Base-by-base conservation (phyloP, 2,113 vertebrate genomes). In the Lates calcarifer region DNA sequence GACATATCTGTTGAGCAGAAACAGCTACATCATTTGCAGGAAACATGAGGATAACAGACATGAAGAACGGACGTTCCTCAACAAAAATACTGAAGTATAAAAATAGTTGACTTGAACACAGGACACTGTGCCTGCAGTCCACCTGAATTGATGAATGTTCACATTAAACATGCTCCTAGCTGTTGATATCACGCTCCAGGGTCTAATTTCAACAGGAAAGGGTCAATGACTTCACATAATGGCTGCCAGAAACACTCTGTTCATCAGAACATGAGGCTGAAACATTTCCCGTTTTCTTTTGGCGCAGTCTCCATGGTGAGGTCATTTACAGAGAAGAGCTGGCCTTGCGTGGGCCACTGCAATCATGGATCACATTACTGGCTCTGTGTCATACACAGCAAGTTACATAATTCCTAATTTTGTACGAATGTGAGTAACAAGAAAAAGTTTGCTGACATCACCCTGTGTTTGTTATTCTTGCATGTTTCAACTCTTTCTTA, bases 21-120 rank as follows among this genome's bases (percentile, higher is more conserved):
- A 62, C 73, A 84, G 85, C 9, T 24, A 1, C 17, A 11, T 56
- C 70, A 43, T 80, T 11, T 10, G 57, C 28, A 60, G 65, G 63
- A 83, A 85, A 90, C 82, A 90, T 89, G 71, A 75, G 79, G 72
- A 39, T n/a, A 74, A 11, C 78, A 89, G 77, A 67, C 33, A 43
- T 15, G 28, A 63, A 49, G 13, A 61, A 45, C 20, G 5, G 51
- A 77, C 5, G 37, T 69, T 24, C 6, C 12, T 45, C 20, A 4
- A 35, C 22, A 49, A 41, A 70, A 24, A 26, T 12, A 26, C 20
- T 4, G 51, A 72, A 77, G 20, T 18, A n/a, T 18, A 33, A 67
- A 62, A 64, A 45, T 11, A 0, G 2, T 22, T 0, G 5, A n/a
- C 10, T 45, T 29, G 22, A 47, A 43, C 20, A 51, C 31, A 47